Evolutionary conservation across 1,140 invertebrate species (phyloP).

Genomic region (Belonocnema kinseyi): DNA sequence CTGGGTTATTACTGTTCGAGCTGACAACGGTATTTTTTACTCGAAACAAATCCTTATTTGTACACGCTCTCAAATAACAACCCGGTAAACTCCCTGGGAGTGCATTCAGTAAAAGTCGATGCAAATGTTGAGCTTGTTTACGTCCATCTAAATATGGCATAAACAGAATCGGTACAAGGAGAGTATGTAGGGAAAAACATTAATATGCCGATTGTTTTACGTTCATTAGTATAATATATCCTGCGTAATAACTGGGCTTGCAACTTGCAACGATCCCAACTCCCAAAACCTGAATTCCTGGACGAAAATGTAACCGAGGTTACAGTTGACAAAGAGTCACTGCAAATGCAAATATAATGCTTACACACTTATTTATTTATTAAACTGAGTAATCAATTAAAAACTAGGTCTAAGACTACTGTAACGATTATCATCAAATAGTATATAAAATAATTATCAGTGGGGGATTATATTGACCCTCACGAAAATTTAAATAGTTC

Average conservation of each 20-base stretch:
- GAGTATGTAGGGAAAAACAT: not conserved
- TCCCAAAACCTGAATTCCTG: not conserved
- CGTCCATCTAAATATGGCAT: slow-evolving; percentile 7
- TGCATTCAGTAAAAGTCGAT: slow-evolving; percentile 21
- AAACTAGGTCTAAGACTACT: too few species aligned
- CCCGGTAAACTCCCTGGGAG: not conserved
- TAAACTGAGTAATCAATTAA: too few species aligned
- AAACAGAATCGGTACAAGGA: slow-evolving; percentile 27
- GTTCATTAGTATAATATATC: not conserved
- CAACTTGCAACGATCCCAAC: not conserved
- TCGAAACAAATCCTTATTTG: slow-evolving; percentile 16
- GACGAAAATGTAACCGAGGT: not conserved
- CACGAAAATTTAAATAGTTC: too few species aligned
- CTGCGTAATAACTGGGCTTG: not conserved
- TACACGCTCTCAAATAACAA: slow-evolving; percentile 23
- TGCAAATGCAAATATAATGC: too few species aligned
- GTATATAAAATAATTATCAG: too few species aligned
- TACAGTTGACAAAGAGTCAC: too few species aligned
- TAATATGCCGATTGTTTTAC: slow-evolving; percentile 21
- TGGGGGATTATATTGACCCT: too few species aligned
- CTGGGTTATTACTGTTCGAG: not conserved
- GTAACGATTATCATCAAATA: too few species aligned
- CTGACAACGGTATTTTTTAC: not conserved
- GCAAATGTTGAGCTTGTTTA: not conserved
- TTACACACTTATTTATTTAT: too few species aligned